These are phyloP conservation scores for Tridacna gigas DNA, from an alignment of 2,888 invertebrate species.

Conservation along the genomic window DNA sequence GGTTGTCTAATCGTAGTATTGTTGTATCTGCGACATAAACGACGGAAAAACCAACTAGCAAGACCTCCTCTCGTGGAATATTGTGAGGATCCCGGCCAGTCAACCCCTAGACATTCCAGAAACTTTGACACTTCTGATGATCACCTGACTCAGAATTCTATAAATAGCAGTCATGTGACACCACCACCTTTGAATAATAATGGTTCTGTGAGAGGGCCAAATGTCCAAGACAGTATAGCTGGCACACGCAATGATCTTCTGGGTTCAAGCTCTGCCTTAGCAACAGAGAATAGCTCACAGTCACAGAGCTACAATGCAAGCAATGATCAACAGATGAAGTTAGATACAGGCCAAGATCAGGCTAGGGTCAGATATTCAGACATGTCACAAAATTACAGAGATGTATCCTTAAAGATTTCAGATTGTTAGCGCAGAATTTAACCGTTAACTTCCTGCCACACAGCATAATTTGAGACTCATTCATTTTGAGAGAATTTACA, in stretches of 20 bases:
- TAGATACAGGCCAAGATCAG: neutral
- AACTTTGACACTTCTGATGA: slow-evolving; percentile 3
- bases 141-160: neutral
- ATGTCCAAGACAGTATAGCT: neutral
- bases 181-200: too few relatives aligned
- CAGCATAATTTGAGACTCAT: too few relatives aligned
- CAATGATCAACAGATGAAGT: neutral
- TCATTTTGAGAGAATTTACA: too few relatives aligned
- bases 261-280: neutral
- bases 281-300: neutral
- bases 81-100: slow-evolving; percentile 20
- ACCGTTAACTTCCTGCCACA: neutral
- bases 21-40: slow-evolving; percentile 40
- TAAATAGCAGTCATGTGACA: slow-evolving; percentile 11
- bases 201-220: neutral
- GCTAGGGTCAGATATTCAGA: slow-evolving; percentile 40
- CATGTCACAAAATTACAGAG: slow-evolving; percentile 9
- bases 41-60: slow-evolving; percentile 15
- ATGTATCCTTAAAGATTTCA: slow-evolving; percentile 26
- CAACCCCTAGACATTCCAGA: slow-evolving; percentile 30
- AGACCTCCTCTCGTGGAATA: slow-evolving; percentile 27
- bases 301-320: neutral
- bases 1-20: slow-evolving; percentile 37
- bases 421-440: slow-evolving; percentile 15
- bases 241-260: neutral